Percentiles rank a stretch among this genome's conserved stretches.
Evolutionary conservation across 2,888 invertebrate genomes (phyloP).

Genomic region (Bellardia bayeri): DNA sequence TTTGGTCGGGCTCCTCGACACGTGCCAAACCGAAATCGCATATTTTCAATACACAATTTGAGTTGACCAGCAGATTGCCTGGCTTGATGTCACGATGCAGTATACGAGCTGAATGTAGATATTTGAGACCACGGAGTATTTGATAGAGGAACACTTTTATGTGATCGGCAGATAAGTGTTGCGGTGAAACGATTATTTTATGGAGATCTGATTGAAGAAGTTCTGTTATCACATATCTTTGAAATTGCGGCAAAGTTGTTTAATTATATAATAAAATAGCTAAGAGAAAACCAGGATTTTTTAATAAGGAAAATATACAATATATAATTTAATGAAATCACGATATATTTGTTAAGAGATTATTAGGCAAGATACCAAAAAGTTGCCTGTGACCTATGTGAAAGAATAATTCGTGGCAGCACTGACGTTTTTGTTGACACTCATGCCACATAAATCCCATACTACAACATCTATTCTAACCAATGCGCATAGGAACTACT

Average conservation of each 20-base stretch:
- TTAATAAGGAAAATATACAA: background rate
- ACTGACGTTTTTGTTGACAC: too few relatives aligned
- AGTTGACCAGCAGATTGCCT: constrained; percentile 99
- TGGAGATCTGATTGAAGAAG: constrained; percentile 99
- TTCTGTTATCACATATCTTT: constrained; percentile 99
- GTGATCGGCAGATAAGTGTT: constrained; percentile 99
- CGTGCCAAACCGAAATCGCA: constrained; percentile 99
- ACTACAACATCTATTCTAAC: too few relatives aligned
- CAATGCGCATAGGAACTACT: too few relatives aligned
- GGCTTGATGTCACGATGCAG: constrained; percentile 99
- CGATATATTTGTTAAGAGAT: too few relatives aligned
- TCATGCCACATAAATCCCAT: too few relatives aligned
- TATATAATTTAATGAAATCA: too few relatives aligned
- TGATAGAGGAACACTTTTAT: constrained; percentile 99
- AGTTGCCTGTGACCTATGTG: too few relatives aligned
- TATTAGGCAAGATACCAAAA: too few relatives aligned
- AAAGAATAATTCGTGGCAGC: too few relatives aligned
- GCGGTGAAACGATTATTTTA: constrained; percentile 99
- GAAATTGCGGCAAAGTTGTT: background rate
- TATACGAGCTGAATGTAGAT: constrained; percentile 98
- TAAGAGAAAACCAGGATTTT: constrained; percentile 46
- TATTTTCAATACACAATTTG: constrained; percentile 99
- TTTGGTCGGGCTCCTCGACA: constrained; percentile 97
- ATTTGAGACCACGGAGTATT: constrained; percentile 99
- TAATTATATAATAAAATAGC: background rate